A percentile compares a stretch with the other conserved stretches of the same genome.
These are phyloP conservation scores for Drosophila takahashii DNA, from an alignment of 1,140 invertebrate species.

Conservation along the genomic window DNA sequence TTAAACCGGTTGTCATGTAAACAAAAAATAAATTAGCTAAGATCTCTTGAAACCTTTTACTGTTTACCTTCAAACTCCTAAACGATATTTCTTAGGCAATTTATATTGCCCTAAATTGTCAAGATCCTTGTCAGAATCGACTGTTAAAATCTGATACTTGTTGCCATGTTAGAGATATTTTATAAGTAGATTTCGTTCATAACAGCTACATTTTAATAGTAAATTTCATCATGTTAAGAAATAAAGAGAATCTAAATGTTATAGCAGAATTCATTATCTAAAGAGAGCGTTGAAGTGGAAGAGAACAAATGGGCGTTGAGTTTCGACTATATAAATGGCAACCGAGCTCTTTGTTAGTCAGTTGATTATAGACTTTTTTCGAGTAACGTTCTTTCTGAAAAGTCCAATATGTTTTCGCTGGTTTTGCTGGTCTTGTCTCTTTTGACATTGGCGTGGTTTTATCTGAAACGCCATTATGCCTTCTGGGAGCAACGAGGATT, in stretches of 20 bases:
- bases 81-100: no score
- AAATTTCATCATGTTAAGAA: neutral
- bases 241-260: neutral
- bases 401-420: slow-evolving; percentile 44
- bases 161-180: no score
- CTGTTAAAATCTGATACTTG: no score
- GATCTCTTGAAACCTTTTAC: no score
- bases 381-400: slow-evolving; percentile 3
- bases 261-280: neutral
- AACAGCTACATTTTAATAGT: neutral
- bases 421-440: slow-evolving; percentile 36
- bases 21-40: no score
- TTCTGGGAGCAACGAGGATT: slow-evolving; percentile 68
- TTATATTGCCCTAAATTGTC: no score
- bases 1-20: no score
- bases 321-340: neutral
- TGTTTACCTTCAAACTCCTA: no score
- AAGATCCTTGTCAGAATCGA: no score
- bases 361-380: slow-evolving; percentile 13
- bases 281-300: neutral
- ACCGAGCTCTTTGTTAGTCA: neutral
- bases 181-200: no score
- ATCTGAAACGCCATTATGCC: slow-evolving; percentile 60
- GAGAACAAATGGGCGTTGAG: neutral
- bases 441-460: slow-evolving; percentile 56